These are phyloP conservation scores for Chelonia mydas DNA, from an alignment of 2,797 vertebrate genomes.

Conservation along the genomic window DNA sequence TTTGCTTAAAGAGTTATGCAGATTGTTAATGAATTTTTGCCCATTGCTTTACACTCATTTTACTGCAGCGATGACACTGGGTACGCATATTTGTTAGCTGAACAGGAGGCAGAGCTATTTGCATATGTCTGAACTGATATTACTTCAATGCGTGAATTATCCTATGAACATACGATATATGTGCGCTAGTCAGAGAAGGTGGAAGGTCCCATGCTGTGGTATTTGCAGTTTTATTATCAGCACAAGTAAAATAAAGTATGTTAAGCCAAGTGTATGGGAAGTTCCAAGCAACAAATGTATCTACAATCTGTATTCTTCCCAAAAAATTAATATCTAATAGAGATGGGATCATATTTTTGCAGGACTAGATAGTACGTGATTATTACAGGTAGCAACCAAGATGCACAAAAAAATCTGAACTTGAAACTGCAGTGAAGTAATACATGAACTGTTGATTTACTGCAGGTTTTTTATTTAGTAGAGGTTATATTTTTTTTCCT, in stretches of 20 bases:
- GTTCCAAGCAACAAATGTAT: neutral
- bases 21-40: neutral
- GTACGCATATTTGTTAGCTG: neutral
- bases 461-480: neutral
- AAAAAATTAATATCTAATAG: neutral
- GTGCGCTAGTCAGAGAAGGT: neutral
- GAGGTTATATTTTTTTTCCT: neutral
- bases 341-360: neutral
- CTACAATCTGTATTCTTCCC: neutral
- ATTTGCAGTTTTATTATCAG: neutral
- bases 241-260: neutral
- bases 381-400: neutral
- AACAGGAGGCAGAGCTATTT: neutral
- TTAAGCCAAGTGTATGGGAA: neutral
- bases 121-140: neutral
- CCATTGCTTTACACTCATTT: neutral
- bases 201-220: neutral
- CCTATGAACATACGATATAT: neutral
- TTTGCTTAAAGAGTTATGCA: neutral
- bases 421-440: neutral
- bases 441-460: neutral
- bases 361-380: neutral
- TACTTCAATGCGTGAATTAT: neutral
- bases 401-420: neutral
- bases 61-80: fast-evolving